Base-by-base conservation (phyloP, 2,888 invertebrate species). In the Ischnus inquisitorius region DNA sequence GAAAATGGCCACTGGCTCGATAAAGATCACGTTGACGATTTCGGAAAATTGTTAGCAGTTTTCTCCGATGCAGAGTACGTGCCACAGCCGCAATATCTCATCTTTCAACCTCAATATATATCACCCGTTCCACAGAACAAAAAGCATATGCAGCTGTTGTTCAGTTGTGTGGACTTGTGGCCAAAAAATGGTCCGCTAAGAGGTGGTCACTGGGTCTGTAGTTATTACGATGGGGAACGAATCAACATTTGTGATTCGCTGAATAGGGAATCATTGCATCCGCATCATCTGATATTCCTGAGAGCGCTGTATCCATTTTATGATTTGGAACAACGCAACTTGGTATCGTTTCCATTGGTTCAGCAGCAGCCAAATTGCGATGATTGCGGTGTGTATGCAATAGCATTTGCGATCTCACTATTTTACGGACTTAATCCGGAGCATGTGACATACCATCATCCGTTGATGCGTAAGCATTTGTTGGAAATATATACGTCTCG, bases 61-160 rank as follows among this genome's bases (percentile, higher is more conserved):
- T 48, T 48, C 48, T 48, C 48, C 16, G 16, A 48, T 16, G 5
- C 2, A 3, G 48, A 14, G 16, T 48, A 16, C 48, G 16, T 16
- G 3, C 48, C 48, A 48, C 48, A 48, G 16, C 16, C 48, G 48
- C 48, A 48, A 16, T 48, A n/a, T 16, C 16, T 2, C n/a, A 48
- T 48, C n/a, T 48, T 16, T 16, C 16, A 48, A 0, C 48, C 48
- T n/a, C 14, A 48, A 16, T 16, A 5, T 5, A 48, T 48, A n/a
- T 14, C 16, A n/a, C 48, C 48, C 16, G 3, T 48, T n/a, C 48
- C 48, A 48, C 48, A 16, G 16, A 75, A 46, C 46, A 16, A 76
- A 43, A 54, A 77, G 68, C 82, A 87, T 43, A 68, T 86, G 48
- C 87, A 87, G 69, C 81, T 86, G 25, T 76, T 85, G 71, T 71